Conservation (phyloP, 2,797 vertebrate genomes). For the Borostomias antarcticus region DNA sequence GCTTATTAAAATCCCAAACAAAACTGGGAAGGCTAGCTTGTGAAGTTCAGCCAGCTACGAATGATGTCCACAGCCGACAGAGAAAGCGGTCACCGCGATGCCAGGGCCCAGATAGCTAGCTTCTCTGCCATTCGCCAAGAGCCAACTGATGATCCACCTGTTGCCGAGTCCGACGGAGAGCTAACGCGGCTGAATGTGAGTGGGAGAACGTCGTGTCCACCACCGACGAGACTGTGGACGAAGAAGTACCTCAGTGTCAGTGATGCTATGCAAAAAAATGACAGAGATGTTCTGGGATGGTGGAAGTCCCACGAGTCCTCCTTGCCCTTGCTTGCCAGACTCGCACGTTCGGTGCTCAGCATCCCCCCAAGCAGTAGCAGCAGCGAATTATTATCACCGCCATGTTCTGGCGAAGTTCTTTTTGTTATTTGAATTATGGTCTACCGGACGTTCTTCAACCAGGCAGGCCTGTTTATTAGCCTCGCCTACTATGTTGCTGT, state of each 20-base stretch:
- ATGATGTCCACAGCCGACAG: conserved; percentile 18
- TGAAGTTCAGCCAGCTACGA: conserved; percentile 11
- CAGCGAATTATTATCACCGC: too few species aligned
- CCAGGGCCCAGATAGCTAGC: background rate
- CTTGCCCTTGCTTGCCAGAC: too few species aligned
- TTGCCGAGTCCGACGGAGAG: background rate
- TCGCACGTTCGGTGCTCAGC: too few species aligned
- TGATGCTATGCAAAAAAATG: background rate
- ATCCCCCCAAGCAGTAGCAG: too few species aligned
- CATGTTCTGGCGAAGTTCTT: too few species aligned
- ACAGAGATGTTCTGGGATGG: background rate
- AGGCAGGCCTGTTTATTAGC: too few species aligned
- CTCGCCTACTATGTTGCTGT: too few species aligned
- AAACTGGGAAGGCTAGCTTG: too few species aligned
- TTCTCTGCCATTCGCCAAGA: too few species aligned
- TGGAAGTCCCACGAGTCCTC: background rate
- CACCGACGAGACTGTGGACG: background rate
- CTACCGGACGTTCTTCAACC: too few species aligned
- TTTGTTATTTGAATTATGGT: too few species aligned
- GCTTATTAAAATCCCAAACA: background rate
- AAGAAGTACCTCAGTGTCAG: background rate
- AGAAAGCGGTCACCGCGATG: conserved; percentile 4
- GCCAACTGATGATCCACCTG: background rate
- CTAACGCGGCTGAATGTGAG: background rate
- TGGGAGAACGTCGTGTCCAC: background rate